These are phyloP conservation scores for Herpetotheres cachinnans DNA, from an alignment of 2,113 vertebrate species.

Conservation along the genomic window DNA sequence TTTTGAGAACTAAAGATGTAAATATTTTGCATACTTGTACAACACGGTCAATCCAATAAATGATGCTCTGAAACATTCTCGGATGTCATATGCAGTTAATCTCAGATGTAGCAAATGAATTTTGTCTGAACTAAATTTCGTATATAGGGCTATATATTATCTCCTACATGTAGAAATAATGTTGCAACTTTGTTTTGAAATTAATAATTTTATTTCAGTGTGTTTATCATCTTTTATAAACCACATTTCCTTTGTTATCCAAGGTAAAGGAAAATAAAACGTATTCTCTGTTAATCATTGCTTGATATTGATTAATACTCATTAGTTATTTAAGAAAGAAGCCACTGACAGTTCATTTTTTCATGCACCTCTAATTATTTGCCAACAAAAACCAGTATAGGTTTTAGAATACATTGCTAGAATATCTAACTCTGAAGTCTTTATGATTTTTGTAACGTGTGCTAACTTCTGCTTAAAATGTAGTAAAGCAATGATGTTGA, in stretches of 20 bases:
- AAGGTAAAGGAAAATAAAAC: neutral
- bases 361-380: neutral
- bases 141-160: neutral
- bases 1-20: slow-evolving; percentile 64
- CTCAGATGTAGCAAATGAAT: slow-evolving; percentile 19
- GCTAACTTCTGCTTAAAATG: slow-evolving; percentile 68
- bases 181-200: slow-evolving; percentile 10
- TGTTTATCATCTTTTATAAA: neutral
- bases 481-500: slow-evolving; percentile 58
- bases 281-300: neutral
- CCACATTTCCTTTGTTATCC: neutral
- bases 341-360: neutral
- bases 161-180: neutral
- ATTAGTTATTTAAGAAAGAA: slow-evolving; percentile 45
- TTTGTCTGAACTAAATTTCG: slow-evolving; percentile 37
- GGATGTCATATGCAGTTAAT: slow-evolving; percentile 50
- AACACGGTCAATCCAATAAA: slow-evolving; percentile 71
- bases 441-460: slow-evolving; percentile 47
- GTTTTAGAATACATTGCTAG: neutral
- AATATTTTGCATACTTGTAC: slow-evolving; percentile 74
- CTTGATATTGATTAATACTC: neutral
- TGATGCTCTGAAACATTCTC: slow-evolving; percentile 58
- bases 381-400: neutral
- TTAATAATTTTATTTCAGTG: neutral
- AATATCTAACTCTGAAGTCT: slow-evolving; percentile 22